Evolutionary conservation across 92 coral and sea anemone genomes (phyloP), one percentile per base, ranked within the genome.

Genomic region (Virgularia gustaviana): DNA sequence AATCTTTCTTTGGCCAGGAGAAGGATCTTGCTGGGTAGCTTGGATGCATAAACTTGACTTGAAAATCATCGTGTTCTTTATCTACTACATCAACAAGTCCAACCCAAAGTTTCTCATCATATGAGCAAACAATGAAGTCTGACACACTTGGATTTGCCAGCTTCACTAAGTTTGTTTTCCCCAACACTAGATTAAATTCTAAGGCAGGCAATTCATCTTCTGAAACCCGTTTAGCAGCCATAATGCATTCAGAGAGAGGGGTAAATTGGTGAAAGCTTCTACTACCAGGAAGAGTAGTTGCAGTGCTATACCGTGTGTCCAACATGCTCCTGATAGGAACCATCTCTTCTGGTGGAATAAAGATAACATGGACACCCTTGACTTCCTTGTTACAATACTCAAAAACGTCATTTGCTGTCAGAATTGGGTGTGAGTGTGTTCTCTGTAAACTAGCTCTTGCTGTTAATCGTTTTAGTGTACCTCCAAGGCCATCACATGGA

Each of bases 401-500:
- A 53, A 53, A 53, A 54, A 72, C 38, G 52, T 43, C 22, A 20
- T 53, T 19, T 33, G 66, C 44, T 52, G 49, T 54, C 20, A 72
- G 11, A 11, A 71, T 71, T 71, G 37, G 77, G 12, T 33, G 36
- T 54, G 66, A 19, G 32, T 23, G n/a, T 32, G 65, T 58, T 35
- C 65, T 71, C 44, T 71, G 65, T 55, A 71, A 65, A 37, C 77
- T 53, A 13, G 65, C 51, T 53, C 60, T 53, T 1, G 64, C 63
- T 18, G 42, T 27, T 41, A 70, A 75, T 28, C 44, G 42, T 57
- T 59, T 75, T 25, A 75, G 47, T 45, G 79, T 57, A 25, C 64
- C 71, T 30, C 71, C 79, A 3, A 74, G 71, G 25, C 79, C 79
- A 43, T 74, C 79, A 58, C 79, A 74, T 24, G 79, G 79, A 60